Percentiles rank a stretch among this genome's conserved stretches.
phyloP scores from a whole-genome alignment of 2,113 vertebrate genomes.

The Accipiter cooperii region DNA sequence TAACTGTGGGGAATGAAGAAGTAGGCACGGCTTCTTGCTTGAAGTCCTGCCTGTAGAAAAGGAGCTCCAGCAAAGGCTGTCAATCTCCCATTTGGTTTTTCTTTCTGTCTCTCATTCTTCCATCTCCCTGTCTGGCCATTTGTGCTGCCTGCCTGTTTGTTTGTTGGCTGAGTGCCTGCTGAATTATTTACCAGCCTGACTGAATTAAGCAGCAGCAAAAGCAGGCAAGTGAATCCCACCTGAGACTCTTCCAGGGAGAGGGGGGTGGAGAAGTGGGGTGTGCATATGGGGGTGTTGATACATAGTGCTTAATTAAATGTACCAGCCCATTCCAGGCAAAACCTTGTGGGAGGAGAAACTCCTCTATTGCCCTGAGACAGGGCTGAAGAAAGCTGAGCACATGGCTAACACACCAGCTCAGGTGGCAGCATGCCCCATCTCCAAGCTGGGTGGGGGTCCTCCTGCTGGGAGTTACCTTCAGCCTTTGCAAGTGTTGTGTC shows the following conservation, averaged over 20 bases:
- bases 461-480: neutral
- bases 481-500: neutral
- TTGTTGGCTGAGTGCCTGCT: slow-evolving; percentile 54
- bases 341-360: neutral
- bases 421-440: neutral
- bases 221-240: slow-evolving; percentile 16
- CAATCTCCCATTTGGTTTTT: neutral
- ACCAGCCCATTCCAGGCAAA: neutral
- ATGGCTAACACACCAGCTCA: neutral
- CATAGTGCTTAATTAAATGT: slow-evolving; percentile 26
- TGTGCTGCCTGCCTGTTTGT: slow-evolving; percentile 42
- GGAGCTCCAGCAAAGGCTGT: neutral
- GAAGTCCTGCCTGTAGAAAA: neutral
- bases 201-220: slow-evolving; percentile 55
- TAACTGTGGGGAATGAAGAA: neutral
- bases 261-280: neutral
- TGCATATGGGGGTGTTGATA: neutral
- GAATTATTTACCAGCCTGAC: slow-evolving; percentile 59
- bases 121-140: neutral
- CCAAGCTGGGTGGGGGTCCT: neutral
- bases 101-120: neutral
- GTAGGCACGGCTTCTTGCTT: neutral
- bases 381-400: neutral
- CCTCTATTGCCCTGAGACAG: neutral
- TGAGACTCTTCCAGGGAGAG: slow-evolving; percentile 12